Conservation (phyloP, 2,888 invertebrate genomes). For the Ichneumon xanthorius region DNA sequence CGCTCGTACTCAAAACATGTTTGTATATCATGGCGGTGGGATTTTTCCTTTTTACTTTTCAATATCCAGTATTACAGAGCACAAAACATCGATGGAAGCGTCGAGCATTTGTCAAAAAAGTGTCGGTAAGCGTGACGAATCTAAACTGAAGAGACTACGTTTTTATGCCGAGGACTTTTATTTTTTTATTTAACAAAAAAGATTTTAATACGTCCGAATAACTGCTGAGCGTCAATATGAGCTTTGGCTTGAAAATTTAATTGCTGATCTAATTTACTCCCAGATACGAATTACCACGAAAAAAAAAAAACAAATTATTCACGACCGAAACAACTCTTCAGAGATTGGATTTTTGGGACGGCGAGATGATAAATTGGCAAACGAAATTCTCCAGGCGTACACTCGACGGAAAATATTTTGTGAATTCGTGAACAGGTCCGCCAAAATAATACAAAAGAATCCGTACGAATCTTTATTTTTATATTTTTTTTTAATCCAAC, state of each 20-base stretch:
- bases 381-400: no score
- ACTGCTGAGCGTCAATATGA: background rate
- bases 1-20: background rate
- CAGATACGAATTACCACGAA: background rate
- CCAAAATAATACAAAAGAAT: background rate
- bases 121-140: background rate
- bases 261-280: background rate
- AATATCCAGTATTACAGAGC: background rate
- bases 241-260: background rate
- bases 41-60: background rate
- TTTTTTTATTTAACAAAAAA: no score
- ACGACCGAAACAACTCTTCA: background rate
- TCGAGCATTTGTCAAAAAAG: background rate
- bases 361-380: background rate
- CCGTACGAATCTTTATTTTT: background rate
- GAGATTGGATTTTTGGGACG: background rate
- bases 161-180: no score
- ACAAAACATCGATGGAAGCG: background rate
- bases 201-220: background rate
- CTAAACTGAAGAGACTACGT: background rate
- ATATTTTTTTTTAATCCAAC: background rate
- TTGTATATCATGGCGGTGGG: background rate
- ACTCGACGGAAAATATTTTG: no score
- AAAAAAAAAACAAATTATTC: conserved; percentile 3
- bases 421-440: no score